Conservation (phyloP, 2,797 vertebrate species). For the Odontamblyopus rebecca region DNA sequence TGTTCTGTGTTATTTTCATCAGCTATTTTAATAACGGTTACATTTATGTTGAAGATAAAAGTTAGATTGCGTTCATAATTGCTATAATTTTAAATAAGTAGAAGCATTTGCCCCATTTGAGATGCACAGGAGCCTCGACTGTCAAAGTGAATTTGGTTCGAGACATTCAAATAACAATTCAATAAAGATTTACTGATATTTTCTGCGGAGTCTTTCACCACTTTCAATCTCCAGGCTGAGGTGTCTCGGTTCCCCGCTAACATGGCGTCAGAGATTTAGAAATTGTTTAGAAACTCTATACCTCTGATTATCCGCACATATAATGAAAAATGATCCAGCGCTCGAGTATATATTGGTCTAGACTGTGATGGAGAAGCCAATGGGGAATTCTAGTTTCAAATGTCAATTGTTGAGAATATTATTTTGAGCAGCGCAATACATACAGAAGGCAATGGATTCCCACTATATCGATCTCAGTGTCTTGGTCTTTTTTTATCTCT, state of each 20-base stretch:
- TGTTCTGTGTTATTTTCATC: not conserved
- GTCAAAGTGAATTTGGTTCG: not conserved
- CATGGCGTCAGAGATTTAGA: constrained; percentile 3
- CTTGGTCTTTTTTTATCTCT: constrained; percentile 2
- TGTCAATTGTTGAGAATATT: constrained; percentile 33
- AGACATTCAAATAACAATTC: not conserved
- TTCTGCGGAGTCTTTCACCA: not conserved
- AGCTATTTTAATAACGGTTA: not conserved
- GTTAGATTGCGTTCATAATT: not conserved
- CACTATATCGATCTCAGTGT: constrained; percentile 9
- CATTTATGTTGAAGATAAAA: not conserved
- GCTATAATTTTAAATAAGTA: too few species aligned
- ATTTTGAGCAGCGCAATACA: constrained; percentile 37
- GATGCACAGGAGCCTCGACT: too few species aligned
- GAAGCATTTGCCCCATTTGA: too few species aligned
- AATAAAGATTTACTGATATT: not conserved
- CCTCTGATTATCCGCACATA: constrained; percentile 14
- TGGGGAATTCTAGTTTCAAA: constrained; percentile 23
- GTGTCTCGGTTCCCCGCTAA: not conserved
- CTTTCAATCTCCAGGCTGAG: not conserved
- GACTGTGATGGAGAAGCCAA: constrained; percentile 31
- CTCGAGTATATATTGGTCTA: constrained; percentile 30
- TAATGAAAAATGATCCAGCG: constrained; percentile 26
- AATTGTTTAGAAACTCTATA: constrained; percentile 5
- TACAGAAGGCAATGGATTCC: constrained; percentile 12